Evolutionary conservation across 2,797 vertebrate genomes (phyloP), one percentile per base, ranked within the genome.

Genomic region (Arrhamphus sclerolepis): DNA sequence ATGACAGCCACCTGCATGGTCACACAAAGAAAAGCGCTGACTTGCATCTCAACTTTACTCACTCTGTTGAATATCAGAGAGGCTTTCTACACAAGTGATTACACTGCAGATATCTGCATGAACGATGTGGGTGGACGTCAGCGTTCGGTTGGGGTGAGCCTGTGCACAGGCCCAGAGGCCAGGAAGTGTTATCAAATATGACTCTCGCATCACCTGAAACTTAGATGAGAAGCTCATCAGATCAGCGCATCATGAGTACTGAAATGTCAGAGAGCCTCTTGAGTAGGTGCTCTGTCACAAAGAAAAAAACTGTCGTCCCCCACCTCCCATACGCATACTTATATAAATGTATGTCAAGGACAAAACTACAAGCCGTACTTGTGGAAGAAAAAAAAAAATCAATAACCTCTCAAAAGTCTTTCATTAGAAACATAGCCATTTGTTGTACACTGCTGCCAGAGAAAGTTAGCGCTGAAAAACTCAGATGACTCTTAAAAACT

Each of bases 401-500:
- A 87, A 92, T 93, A 87, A 28, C 56, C 66, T 41, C 83, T 46
- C 91, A 92, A 92, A 91, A 91, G 90, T 85, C 82, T 87, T 84
- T 88, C 69, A 81, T 86, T 82, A 84, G 73, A 82, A 69, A 71
- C 69, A 70, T 58, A 69, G 71, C 85, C 84, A 89, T 89, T 89
- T 89, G 77, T 75, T 62, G 75, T 56, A 76, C 58, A 62, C 49
- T 59, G 76, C 66, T 80, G 77, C 80, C 83, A 87, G 83, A 54
- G 69, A 80, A 80, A 79, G 76, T 64, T 81, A 69, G 26, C 61
- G 59, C 77, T 91, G 87, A 85, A 90, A 78, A 70, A 66, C 65
- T 89, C 86, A 81, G 90, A 75, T 40, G 63, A 61, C 66, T 81
- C 66, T 83, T 73, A 87, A 86, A 82, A 85, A 74, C 79, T 59